Evolutionary conservation across 2,113 vertebrate species (phyloP).

Genomic region (Chaenogobius annularis): DNA sequence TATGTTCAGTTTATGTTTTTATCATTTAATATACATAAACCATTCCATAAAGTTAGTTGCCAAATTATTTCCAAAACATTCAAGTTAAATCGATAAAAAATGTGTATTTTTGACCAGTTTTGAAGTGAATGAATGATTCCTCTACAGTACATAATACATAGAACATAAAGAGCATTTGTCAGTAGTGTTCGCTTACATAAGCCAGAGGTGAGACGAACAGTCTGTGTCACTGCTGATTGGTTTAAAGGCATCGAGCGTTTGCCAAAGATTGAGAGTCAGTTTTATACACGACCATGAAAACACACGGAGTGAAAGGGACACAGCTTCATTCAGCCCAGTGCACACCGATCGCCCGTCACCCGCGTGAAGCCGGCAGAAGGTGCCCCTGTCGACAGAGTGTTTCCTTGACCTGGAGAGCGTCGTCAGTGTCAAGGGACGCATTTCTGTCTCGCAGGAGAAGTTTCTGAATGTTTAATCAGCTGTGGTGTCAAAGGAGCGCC

Average conservation of each 20-base stretch:
- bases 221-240: slow-evolving; percentile 9
- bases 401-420: too few species aligned
- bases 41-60: too few species aligned
- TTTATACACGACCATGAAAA: not conserved
- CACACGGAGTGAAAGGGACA: not conserved
- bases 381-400: too few species aligned
- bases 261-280: not conserved
- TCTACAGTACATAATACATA: not conserved
- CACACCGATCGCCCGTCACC: too few species aligned
- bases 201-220: slow-evolving; percentile 5
- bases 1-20: not conserved
- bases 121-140: not conserved
- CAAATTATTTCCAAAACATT: too few species aligned
- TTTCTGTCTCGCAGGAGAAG: too few species aligned
- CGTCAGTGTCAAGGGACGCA: too few species aligned
- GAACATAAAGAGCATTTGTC: not conserved
- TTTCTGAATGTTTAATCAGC: too few species aligned
- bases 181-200: not conserved
- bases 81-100: not conserved
- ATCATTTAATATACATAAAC: not conserved
- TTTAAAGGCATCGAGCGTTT: not conserved
- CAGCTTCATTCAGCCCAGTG: too few species aligned
- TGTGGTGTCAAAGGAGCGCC: too few species aligned
- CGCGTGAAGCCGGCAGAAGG: too few species aligned
- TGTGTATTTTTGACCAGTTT: not conserved